Conservation (phyloP, 2,888 invertebrate genomes). For the Apamea epomidion region DNA sequence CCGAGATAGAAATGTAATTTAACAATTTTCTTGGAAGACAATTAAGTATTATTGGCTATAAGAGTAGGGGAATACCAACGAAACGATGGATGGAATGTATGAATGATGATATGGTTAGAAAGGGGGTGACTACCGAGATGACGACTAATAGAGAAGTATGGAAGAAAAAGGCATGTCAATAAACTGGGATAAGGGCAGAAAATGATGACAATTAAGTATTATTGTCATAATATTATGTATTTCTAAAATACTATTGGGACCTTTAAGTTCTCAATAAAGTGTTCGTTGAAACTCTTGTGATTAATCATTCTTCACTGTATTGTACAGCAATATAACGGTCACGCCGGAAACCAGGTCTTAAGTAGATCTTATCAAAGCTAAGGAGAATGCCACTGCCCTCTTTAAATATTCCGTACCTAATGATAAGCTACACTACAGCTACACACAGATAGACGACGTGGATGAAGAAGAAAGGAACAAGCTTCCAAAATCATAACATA, state of each 20-base stretch:
- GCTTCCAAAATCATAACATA: not conserved
- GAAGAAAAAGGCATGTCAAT: not conserved
- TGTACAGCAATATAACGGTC: conserved; percentile 35
- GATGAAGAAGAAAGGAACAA: not conserved
- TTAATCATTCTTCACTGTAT: not conserved
- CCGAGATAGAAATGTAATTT: not conserved
- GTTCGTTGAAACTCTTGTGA: not conserved
- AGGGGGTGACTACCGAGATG: not conserved
- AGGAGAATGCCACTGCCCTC: conserved; percentile 33
- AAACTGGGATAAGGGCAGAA: not conserved
- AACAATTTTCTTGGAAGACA: not conserved
- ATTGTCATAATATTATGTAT: not conserved
- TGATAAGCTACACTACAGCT: conserved; percentile 3
- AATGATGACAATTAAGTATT: not conserved
- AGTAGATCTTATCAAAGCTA: conserved; percentile 39
- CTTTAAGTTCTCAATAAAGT: too few relatives aligned
- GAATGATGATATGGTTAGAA: not conserved
- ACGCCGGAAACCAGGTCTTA: conserved; percentile 32
- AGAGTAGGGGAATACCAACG: not conserved
- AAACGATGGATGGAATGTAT: not conserved
- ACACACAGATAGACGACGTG: not conserved
- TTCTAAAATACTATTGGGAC: not conserved
- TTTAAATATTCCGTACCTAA: conserved; percentile 38
- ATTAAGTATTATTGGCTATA: not conserved
- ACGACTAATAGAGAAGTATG: not conserved